A percentile compares a stretch with the other conserved stretches of the same genome.
phyloP scores from a whole-genome alignment of 2,797 vertebrate species.

The Sebastes oblongus region DNA sequence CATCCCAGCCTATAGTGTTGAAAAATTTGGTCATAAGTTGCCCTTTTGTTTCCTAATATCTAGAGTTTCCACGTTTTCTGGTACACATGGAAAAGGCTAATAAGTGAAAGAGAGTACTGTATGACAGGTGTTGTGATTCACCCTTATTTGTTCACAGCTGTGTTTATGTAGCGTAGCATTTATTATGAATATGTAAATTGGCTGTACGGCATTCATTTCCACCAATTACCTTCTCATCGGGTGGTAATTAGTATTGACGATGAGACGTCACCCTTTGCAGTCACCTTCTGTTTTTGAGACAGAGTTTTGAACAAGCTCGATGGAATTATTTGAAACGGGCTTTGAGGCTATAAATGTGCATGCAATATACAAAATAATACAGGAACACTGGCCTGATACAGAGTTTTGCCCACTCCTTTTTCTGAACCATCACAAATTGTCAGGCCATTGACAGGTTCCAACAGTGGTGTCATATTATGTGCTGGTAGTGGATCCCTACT shows the following conservation, averaged over 20 bases:
- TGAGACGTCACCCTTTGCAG: conserved; percentile 41
- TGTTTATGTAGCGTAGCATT: conserved; percentile 40
- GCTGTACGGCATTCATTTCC: conserved; percentile 41
- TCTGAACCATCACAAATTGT: conserved; percentile 4
- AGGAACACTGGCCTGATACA: background rate
- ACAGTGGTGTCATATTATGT: background rate
- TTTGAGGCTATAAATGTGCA: background rate
- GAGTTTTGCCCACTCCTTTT: background rate
- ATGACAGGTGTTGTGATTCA: background rate
- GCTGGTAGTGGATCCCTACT: conserved; percentile 2
- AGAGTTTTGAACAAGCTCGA: conserved; percentile 34
- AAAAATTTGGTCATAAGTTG: background rate
- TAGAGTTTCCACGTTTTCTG: background rate
- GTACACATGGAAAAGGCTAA: background rate
- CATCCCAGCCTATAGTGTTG: background rate
- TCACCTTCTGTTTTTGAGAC: conserved; percentile 46
- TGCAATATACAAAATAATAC: background rate
- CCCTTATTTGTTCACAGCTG: conserved; percentile 37
- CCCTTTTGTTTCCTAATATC: background rate
- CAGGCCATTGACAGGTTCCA: conserved; percentile 6
- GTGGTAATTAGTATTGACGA: conserved; percentile 57
- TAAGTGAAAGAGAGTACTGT: background rate
- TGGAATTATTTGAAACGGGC: conserved; percentile 11
- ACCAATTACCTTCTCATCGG: conserved; percentile 51
- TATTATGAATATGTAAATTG: conserved; percentile 54